Percentiles rank a stretch among this genome's conserved stretches.
Conservation (phyloP, 2,888 invertebrate genomes). For the Brachyopa scutellaris region DNA sequence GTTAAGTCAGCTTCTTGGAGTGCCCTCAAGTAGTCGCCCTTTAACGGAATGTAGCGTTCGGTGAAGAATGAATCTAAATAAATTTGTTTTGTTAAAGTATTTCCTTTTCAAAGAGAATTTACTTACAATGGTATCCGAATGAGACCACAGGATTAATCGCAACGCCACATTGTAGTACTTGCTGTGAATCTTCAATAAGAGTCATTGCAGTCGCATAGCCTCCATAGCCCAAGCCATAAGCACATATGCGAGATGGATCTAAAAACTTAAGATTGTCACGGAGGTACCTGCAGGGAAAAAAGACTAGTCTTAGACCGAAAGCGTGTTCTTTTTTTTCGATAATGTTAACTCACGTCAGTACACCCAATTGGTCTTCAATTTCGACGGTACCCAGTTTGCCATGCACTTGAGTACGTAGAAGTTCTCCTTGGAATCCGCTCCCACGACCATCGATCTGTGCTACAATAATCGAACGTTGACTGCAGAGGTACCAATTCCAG, state of each 20-base stretch:
- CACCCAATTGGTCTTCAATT: conserved; percentile 89
- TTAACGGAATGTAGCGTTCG: conserved; percentile 93
- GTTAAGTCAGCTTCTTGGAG: conserved; percentile 91
- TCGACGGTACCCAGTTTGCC: conserved; percentile 88
- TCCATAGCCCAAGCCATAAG: conserved; percentile 94
- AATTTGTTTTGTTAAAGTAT: not conserved
- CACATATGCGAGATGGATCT: conserved; percentile 90
- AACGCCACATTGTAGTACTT: conserved; percentile 92
- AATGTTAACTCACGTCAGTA: conserved; percentile 84
- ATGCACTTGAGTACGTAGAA: conserved; percentile 88
- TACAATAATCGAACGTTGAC: conserved; percentile 91
- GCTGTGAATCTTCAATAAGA: conserved; percentile 88
- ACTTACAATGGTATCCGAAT: conserved; percentile 90
- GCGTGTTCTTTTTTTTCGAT: too few relatives aligned
- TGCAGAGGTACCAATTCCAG: conserved; percentile 93
- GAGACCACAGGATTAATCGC: conserved; percentile 94
- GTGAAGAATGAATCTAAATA: conserved; percentile 92
- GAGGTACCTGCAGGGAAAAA: conserved; percentile 84
- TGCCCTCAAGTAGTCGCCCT: conserved; percentile 86
- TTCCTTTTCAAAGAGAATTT: not conserved
- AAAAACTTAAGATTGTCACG: conserved; percentile 91
- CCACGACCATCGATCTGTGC: conserved; percentile 95
- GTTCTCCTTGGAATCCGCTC: conserved; percentile 91
- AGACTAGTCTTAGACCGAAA: not conserved
- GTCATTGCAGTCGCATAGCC: conserved; percentile 92